These are phyloP conservation scores for Dipus sagitta DNA, from an alignment of 2,797 vertebrate genomes.

Conservation along the genomic window DNA sequence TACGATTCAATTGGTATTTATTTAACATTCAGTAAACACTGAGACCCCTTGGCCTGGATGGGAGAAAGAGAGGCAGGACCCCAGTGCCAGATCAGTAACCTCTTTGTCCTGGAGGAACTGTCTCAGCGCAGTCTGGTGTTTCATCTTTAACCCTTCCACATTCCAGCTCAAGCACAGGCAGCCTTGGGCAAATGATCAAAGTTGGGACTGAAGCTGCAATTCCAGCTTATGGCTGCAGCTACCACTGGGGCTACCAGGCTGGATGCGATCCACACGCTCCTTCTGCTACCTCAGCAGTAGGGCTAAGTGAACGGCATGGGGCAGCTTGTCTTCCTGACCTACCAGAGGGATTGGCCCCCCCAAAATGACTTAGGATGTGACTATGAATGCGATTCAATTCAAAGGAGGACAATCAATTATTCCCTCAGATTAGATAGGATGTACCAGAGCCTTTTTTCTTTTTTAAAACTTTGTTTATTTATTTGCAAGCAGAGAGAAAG, in stretches of 20 bases:
- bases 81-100: not conserved
- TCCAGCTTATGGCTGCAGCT: constrained; percentile 22
- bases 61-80: not conserved
- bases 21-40: constrained; percentile 84
- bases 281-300: not conserved
- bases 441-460: not conserved
- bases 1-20: constrained; percentile 86
- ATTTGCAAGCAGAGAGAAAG: too few species aligned
- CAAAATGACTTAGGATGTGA: not conserved
- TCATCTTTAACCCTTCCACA: constrained; percentile 73
- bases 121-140: not conserved
- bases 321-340: not conserved
- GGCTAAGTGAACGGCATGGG: not conserved
- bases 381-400: constrained; percentile 7
- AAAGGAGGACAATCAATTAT: constrained; percentile 44
- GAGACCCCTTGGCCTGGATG: constrained; percentile 69
- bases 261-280: not conserved
- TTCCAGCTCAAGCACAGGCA: not conserved
- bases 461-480: too few species aligned
- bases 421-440: constrained; percentile 50
- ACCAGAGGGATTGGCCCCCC: not conserved
- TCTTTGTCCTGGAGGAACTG: constrained; percentile 59
- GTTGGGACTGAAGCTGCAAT: not conserved
- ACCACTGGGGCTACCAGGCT: not conserved
- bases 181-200: constrained; percentile 63